These are phyloP conservation scores for Rotaria socialis DNA, from an alignment of 2,888 invertebrate species.

Conservation along the genomic window DNA sequence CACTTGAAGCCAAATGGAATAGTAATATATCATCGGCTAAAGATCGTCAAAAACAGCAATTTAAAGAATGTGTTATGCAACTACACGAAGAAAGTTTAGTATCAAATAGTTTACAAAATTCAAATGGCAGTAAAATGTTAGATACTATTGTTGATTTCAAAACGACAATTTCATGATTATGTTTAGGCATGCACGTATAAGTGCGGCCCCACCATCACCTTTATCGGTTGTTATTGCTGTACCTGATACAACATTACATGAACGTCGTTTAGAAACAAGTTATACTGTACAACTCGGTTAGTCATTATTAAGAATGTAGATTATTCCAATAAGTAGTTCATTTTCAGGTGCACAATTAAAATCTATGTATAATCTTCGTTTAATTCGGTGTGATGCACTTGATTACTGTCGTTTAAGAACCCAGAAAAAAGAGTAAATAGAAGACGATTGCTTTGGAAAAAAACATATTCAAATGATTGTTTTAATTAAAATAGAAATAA, in stretches of 20 bases:
- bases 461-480: background rate
- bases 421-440: slow-evolving; percentile 36
- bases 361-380: slow-evolving; percentile 92
- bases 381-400: slow-evolving; percentile 77
- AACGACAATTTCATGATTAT: too few relatives aligned
- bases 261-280: slow-evolving; percentile 25
- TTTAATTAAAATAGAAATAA: slow-evolving; percentile 61
- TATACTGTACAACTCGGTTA: slow-evolving; percentile 22
- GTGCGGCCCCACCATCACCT: background rate
- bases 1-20: background rate
- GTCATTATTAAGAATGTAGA: background rate
- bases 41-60: slow-evolving; percentile 27
- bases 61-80: slow-evolving; percentile 10
- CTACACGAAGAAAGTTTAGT: background rate
- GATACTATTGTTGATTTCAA: background rate
- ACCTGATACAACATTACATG: background rate
- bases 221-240: background rate
- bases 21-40: background rate
- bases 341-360: slow-evolving; percentile 83
- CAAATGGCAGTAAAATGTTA: background rate
- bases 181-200: background rate
- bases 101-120: background rate
- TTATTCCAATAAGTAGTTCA: background rate
- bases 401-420: slow-evolving; percentile 67
- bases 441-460: too few relatives aligned